Base-by-base conservation (phyloP, 2,113 vertebrate species). In the Sylvilagus bachmani region DNA sequence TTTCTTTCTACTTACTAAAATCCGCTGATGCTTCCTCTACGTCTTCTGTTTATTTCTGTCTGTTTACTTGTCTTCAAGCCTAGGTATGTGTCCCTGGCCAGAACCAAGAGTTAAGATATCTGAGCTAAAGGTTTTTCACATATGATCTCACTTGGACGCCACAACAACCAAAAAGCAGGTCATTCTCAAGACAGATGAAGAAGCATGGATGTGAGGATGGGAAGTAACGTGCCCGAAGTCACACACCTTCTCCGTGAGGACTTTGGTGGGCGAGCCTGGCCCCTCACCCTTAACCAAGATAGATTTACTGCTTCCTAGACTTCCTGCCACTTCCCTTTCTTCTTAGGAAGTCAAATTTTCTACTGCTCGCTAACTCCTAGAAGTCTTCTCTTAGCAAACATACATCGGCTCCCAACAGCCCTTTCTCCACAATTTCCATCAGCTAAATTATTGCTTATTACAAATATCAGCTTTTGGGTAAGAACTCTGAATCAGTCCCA, bases 41-140 rank as follows among this genome's bases (percentile, higher is more conserved):
- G 17, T 9, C 27, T 69, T 86, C 21, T 33, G 36, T 62, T 61
- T 81, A 36, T 49, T 55, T 83, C 33, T 73, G 33, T 71, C 49
- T 67, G 79, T 90, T 87, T 69, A n/a, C 62, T 94, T 79, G 89
- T 85, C 70, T 70, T 53, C 31, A 85, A 92, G 88, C 11, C 11
- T 55, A 16, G 31, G 29, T 5, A 31, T 25, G 36, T 10, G 73
- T 92, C 74, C 24, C 61, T 83, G 33, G 53, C 71, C 36, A 38
- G 69, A 79, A 80, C 0, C 85, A 44, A n/a, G 16, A 27, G 51
- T 87, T 55, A 78, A 90, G 70, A 44, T 44, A 61, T 66, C 75
- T 83, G 51, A 16, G 49, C 13, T 53, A 49, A 79, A 17, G 10
- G 31, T 19, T 75, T 88, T 92, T 79, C 12, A 27, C 11, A 2